Evolutionary conservation across 2,888 invertebrate genomes (phyloP).

Genomic region (Phasia obesa): DNA sequence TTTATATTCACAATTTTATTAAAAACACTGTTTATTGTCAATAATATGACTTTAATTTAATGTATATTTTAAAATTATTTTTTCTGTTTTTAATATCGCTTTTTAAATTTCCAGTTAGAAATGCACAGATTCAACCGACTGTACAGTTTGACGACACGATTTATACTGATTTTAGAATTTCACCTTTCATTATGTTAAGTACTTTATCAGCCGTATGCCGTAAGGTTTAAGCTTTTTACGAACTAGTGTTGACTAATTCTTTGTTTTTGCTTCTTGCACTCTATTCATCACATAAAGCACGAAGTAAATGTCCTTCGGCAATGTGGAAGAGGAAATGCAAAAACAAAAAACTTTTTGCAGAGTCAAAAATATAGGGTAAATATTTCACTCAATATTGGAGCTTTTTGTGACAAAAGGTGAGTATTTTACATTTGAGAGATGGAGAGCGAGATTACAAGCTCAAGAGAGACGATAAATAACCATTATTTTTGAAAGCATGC

Average conservation of each 20-base stretch:
- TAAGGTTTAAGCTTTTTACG: slow-evolving; percentile 59
- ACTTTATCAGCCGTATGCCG: slow-evolving; percentile 52
- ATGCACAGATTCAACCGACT: slow-evolving; percentile 50
- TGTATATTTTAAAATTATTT: slow-evolving; percentile 6
- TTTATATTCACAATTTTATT: background rate
- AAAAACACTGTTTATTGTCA: slow-evolving; percentile 13
- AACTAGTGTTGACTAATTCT: slow-evolving; percentile 51
- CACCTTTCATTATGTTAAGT: slow-evolving; percentile 75
- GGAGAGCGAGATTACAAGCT: background rate
- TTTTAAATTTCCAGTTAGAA: background rate
- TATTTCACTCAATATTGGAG: slow-evolving; percentile 54
- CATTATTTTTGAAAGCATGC: slow-evolving; percentile 12
- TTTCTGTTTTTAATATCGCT: slow-evolving; percentile 28
- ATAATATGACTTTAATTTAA: background rate
- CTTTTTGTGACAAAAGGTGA: slow-evolving; percentile 68
- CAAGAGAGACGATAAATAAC: background rate
- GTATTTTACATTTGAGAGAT: background rate
- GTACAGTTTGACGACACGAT: slow-evolving; percentile 73
- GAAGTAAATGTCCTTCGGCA: slow-evolving; percentile 70
- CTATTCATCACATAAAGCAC: slow-evolving; percentile 54
- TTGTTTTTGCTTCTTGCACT: slow-evolving; percentile 47
- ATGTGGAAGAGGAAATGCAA: slow-evolving; percentile 24
- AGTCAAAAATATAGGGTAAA: slow-evolving; percentile 49
- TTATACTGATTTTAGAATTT: slow-evolving; percentile 76
- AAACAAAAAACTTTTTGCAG: background rate